A percentile compares a stretch with the other conserved stretches of the same genome.
phyloP scores from a whole-genome alignment of 2,113 vertebrate species.

The Prinia subflava region DNA sequence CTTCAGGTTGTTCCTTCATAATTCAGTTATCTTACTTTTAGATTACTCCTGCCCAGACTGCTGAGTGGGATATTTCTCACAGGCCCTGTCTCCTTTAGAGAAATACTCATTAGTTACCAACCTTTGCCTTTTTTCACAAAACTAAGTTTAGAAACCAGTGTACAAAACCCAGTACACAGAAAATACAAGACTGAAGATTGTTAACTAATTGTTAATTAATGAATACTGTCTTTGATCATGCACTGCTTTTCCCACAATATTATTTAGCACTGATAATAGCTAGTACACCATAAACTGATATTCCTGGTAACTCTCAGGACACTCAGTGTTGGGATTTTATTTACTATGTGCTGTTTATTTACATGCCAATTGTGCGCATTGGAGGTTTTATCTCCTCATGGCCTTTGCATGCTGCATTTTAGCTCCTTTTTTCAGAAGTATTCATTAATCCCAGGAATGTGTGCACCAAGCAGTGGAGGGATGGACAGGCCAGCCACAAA shows the following conservation, averaged over 20 bases:
- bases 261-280: not conserved
- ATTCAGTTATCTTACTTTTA: not conserved
- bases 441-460: not conserved
- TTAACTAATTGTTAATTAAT: not conserved
- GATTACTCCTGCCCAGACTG: not conserved
- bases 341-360: not conserved
- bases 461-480: not conserved
- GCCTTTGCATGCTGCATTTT: not conserved
- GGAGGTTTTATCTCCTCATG: not conserved
- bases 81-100: not conserved
- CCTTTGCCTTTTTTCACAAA: not conserved
- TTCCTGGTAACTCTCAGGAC: not conserved
- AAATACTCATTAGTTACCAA: not conserved
- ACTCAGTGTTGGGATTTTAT: accelerated
- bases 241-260: not conserved
- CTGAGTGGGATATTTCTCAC: not conserved
- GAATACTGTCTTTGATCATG: not conserved
- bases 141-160: not conserved
- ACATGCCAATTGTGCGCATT: not conserved
- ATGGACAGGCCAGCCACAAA: not conserved
- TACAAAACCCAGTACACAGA: not conserved
- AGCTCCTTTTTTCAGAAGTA: not conserved
- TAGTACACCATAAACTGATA: not conserved
- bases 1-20: not conserved
- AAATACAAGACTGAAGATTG: not conserved